Evolutionary conservation across 1,140 invertebrate genomes (phyloP).

Genomic region (Drosophila gunungcola): DNA sequence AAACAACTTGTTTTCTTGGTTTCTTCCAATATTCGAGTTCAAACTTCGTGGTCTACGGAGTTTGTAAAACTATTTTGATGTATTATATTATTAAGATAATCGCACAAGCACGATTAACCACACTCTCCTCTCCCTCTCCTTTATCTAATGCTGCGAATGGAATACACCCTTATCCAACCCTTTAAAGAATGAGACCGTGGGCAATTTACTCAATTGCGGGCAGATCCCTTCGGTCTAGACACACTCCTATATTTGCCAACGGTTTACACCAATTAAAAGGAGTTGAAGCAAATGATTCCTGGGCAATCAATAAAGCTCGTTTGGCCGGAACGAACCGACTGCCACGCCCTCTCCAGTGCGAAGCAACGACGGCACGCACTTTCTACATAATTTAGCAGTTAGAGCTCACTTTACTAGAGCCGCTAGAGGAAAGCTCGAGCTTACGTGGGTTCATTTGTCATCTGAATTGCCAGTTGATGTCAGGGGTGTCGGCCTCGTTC

Average conservation of each 20-base stretch:
- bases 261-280: constrained; percentile 11
- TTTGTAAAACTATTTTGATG: no score
- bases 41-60: no score
- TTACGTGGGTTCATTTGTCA: constrained; percentile 44
- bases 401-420: constrained; percentile 57
- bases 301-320: constrained; percentile 46
- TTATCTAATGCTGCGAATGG: neutral
- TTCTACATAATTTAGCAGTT: constrained; percentile 48
- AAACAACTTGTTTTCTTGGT: no score
- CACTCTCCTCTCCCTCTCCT: no score
- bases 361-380: constrained; percentile 37
- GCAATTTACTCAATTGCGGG: constrained; percentile 54
- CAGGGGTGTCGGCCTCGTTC: constrained; percentile 41
- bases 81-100: no score
- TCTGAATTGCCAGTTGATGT: constrained; percentile 52
- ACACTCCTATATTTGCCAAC: constrained; percentile 17
- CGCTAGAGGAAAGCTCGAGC: constrained; percentile 13
- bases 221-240: constrained; percentile 33
- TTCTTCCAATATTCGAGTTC: no score
- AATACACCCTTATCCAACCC: neutral
- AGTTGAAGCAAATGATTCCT: constrained; percentile 51
- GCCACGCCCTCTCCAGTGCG: constrained; percentile 1
- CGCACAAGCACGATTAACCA: no score
- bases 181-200: neutral
- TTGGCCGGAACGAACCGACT: constrained; percentile 5